phyloP scores from a whole-genome alignment of 2,888 invertebrate species.

The Cylloceria caligata region DNA sequence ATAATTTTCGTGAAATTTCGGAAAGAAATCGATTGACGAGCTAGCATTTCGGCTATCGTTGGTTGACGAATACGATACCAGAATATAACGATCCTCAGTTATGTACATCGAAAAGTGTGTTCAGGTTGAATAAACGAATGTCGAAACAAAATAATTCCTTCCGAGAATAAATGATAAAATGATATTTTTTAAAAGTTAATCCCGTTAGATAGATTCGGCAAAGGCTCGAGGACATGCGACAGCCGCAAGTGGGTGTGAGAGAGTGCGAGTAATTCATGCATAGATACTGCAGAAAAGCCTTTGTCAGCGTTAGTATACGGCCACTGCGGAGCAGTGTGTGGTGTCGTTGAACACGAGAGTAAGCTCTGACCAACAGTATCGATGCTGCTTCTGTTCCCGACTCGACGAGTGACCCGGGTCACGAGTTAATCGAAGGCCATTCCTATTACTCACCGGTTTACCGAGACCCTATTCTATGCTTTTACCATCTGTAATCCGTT shows the following conservation, averaged over 20 bases:
- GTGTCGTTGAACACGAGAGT: conserved; percentile 16
- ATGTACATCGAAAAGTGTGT: background rate
- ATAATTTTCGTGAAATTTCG: conserved; percentile 1
- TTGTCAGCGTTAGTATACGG: conserved; percentile 37
- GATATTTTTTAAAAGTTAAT: too few species aligned
- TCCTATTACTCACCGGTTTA: conserved; percentile 13
- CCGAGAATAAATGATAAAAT: too few species aligned
- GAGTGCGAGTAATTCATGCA: conserved; percentile 46
- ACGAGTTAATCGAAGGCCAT: conserved; percentile 33
- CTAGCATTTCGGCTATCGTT: background rate
- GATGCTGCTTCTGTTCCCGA: conserved; percentile 21
- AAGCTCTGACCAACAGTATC: conserved; percentile 14
- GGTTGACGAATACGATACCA: background rate
- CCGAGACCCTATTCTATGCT: conserved; percentile 10
- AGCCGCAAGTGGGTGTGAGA: conserved; percentile 24
- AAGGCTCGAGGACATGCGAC: conserved; percentile 17
- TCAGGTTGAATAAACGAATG: background rate
- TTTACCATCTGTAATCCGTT: conserved; percentile 31
- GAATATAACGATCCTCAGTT: background rate
- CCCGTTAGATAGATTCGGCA: background rate
- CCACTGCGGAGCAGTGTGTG: conserved; percentile 37
- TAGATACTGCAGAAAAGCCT: conserved; percentile 44
- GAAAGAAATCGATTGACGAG: background rate
- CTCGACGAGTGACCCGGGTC: conserved; percentile 14
- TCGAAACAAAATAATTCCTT: background rate